Evolutionary conservation across 2,888 invertebrate genomes (phyloP), one percentile per base, ranked within the genome.

Genomic region (Oxystoma pomonae): DNA sequence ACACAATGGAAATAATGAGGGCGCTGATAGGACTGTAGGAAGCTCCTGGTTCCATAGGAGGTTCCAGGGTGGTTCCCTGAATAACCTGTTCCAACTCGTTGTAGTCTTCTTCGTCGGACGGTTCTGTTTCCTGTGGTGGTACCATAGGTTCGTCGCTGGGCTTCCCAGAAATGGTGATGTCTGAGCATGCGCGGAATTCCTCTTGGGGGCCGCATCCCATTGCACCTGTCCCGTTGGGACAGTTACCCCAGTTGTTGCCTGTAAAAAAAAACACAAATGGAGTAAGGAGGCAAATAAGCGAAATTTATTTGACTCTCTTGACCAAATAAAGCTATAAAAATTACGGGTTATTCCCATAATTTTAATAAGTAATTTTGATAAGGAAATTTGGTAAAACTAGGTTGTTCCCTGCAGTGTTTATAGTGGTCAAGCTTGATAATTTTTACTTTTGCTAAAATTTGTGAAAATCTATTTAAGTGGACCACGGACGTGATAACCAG

Each of bases 131-230:
- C 1, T 56, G 59, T 12, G 67, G 65, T 16, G 82, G 73, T 0
- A 83, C 81, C 72, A 83, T 81, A 3, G 84, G 83, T 57, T 77
- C 75, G 57, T 81, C 82, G 18, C 77, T 75, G 12, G 71, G 68
- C 61, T 80, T 78, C 63, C 86, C 86, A 1, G 87, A 87, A 51
- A 94, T 87, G 16, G 88, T 83, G 55, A 93, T 87, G 73, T 94
- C 94, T 0, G 94, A 89, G 70, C 94, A 94, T 0, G 91, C 90
- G 18, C 94, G 84, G 74, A 94, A 94, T 74, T 94, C 92, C 76
- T 94, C 94, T 76, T 94, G 94, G 0, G 90, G 90, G 0, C 94
- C 94, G 74, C 94, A 94, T 0, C 94, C 94, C 0, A 94, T 89
- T 0, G 89, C 89, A 35, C 90, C 91, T 57, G 86, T 87, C 0